Evolutionary conservation across 2,113 vertebrate species (phyloP).

Genomic region (Grallaria varia): DNA sequence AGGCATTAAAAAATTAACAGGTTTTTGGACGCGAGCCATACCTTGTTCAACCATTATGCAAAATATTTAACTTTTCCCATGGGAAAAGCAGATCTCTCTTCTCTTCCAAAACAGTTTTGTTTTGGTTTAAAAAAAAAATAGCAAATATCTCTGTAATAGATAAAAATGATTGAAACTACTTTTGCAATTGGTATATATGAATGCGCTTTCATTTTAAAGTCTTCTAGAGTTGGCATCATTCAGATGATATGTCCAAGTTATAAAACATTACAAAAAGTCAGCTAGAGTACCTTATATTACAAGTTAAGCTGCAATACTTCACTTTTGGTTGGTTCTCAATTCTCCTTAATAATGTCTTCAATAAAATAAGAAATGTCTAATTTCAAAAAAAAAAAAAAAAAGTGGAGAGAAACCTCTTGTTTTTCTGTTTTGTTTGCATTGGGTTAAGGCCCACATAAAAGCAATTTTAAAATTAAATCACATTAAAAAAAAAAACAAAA

Average conservation of each 20-base stretch:
- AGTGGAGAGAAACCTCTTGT: not conserved
- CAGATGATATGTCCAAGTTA: not conserved
- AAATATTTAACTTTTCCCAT: not conserved
- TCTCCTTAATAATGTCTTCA: not conserved
- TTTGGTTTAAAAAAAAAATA: not conserved
- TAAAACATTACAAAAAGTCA: not conserved
- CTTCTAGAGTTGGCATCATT: not conserved
- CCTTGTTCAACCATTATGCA: not conserved
- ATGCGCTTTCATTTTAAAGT: not conserved
- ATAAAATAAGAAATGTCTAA: not conserved
- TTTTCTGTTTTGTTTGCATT: not conserved
- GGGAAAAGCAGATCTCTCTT: not conserved
- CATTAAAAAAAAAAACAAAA: not conserved
- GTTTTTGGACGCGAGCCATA: not conserved
- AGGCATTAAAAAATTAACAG: not conserved
- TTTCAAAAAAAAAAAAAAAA: not conserved
- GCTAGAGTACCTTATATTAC: not conserved
- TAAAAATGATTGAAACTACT: not conserved
- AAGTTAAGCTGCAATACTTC: not conserved
- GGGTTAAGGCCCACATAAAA: not conserved
- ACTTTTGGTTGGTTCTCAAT: not conserved
- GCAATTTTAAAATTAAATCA: not conserved
- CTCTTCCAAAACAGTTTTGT: not conserved
- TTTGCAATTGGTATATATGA: not conserved
- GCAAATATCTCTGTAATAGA: not conserved